Percentiles rank a stretch among this genome's conserved stretches.
phyloP scores from a whole-genome alignment of 92 coral and sea anemone species.

The Parazoanthus darwini region DNA sequence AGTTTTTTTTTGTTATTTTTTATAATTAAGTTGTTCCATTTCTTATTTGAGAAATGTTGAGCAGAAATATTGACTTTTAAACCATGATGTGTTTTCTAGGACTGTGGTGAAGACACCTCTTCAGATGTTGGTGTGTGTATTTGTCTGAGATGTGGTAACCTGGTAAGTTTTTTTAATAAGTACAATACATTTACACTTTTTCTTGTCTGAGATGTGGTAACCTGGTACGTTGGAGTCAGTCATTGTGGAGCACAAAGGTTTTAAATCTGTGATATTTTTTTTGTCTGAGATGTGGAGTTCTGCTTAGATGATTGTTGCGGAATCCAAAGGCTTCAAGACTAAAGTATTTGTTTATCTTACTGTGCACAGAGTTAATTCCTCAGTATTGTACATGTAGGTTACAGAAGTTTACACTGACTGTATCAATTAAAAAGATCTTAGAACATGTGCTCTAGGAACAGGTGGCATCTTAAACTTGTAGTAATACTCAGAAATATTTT shows the following conservation, averaged over 20 bases:
- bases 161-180: slow-evolving; percentile 46
- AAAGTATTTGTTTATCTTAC: too few relatives aligned
- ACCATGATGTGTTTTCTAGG: slow-evolving; percentile 39
- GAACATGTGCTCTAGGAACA: not conserved
- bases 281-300: too few relatives aligned
- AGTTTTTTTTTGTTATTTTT: too few relatives aligned
- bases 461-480: not conserved
- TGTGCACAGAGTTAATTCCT: too few relatives aligned
- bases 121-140: slow-evolving; percentile 70
- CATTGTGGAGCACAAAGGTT: not conserved
- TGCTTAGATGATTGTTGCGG: too few relatives aligned
- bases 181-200: too few relatives aligned
- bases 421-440: not conserved
- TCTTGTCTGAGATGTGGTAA: slow-evolving; percentile 75
- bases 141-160: slow-evolving; percentile 79
- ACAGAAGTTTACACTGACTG: too few relatives aligned
- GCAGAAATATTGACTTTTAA: not conserved
- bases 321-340: too few relatives aligned
- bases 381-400: too few relatives aligned
- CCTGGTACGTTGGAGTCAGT: slow-evolving; percentile 50
- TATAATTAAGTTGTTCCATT: too few relatives aligned
- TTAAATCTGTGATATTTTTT: too few relatives aligned
- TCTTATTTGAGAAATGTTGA: not conserved
- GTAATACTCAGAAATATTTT: too few relatives aligned
- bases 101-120: slow-evolving; percentile 53